phyloP scores from a whole-genome alignment of 2,888 invertebrate species.

The Xanthostigma xanthostigma region DNA sequence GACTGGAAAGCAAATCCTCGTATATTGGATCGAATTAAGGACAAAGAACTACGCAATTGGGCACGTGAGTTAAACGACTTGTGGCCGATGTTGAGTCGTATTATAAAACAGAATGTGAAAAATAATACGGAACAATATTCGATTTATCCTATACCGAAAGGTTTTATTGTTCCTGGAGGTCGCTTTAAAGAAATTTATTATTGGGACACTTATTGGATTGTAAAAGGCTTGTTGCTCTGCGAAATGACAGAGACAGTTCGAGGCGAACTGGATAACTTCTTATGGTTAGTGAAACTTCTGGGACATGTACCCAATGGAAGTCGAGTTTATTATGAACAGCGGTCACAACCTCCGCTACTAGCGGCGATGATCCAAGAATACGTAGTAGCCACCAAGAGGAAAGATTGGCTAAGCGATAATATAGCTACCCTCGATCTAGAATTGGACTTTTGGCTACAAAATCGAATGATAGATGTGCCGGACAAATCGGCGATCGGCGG shows the following conservation, averaged over 20 bases:
- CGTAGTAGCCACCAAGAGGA: slow-evolving; percentile 44
- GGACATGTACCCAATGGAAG: slow-evolving; percentile 72
- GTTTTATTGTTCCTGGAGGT: slow-evolving; percentile 54
- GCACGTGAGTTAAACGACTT: slow-evolving; percentile 44
- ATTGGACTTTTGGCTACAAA: slow-evolving; percentile 46
- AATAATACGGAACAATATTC: slow-evolving; percentile 29
- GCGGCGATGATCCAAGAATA: slow-evolving; percentile 59
- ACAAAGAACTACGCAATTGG: slow-evolving; percentile 40
- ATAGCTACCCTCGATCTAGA: slow-evolving; percentile 44
- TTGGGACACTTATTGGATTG: slow-evolving; percentile 82
- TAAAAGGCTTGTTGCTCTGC: slow-evolving; percentile 61
- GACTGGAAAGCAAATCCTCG: slow-evolving; percentile 44
- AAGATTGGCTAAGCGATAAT: slow-evolving; percentile 41
- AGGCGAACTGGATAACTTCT: slow-evolving; percentile 65
- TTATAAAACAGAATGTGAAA: slow-evolving; percentile 39
- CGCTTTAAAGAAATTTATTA: slow-evolving; percentile 64
- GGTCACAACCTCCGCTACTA: slow-evolving; percentile 58
- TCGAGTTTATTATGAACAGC: slow-evolving; percentile 57
- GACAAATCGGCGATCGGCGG: slow-evolving; percentile 26
- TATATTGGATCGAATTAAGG: slow-evolving; percentile 41
- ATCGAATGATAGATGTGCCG: slow-evolving; percentile 33
- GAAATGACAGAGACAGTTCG: slow-evolving; percentile 58
- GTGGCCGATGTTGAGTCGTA: slow-evolving; percentile 46
- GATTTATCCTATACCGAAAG: slow-evolving; percentile 30
- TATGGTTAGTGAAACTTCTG: slow-evolving; percentile 46